Evolutionary conservation across 2,797 vertebrate species (phyloP).

Genomic region (Peromyscus aztecus): DNA sequence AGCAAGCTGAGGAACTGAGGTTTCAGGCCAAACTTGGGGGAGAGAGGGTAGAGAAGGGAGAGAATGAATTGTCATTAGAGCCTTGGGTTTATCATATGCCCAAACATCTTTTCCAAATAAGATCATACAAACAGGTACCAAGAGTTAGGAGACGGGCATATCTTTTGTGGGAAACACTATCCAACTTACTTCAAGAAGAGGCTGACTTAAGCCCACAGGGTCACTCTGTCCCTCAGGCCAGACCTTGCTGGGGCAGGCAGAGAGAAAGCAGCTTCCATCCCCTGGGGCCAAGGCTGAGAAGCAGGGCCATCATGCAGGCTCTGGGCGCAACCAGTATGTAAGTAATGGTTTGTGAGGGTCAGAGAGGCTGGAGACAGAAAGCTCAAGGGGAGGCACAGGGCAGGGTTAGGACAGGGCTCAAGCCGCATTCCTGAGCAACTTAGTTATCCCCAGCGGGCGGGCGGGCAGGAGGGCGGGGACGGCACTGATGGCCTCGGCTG

Average conservation of each 20-base stretch:
- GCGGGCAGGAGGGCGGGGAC: conserved; percentile 5
- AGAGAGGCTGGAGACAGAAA: conserved; percentile 12
- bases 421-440: conserved; percentile 62
- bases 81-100: not conserved
- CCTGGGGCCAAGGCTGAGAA: not conserved
- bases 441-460: not conserved
- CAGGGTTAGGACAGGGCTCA: conserved; percentile 17
- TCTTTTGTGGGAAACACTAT: not conserved
- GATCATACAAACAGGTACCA: not conserved
- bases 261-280: not conserved
- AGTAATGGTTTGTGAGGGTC: not conserved
- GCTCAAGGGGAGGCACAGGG: not conserved
- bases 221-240: conserved; percentile 11
- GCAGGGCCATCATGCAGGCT: not conserved
- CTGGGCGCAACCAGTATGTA: not conserved
- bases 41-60: not conserved
- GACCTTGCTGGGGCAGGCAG: not conserved
- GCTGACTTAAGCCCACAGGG: not conserved
- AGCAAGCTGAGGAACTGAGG: not conserved
- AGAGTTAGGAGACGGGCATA: not conserved
- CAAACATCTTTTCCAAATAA: conserved; percentile 33
- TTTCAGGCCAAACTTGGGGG: not conserved
- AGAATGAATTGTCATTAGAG: not conserved
- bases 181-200: not conserved
- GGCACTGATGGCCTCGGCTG: not conserved